Conservation (phyloP, 2,797 vertebrate genomes). For the Knipowitschia caucasica region DNA sequence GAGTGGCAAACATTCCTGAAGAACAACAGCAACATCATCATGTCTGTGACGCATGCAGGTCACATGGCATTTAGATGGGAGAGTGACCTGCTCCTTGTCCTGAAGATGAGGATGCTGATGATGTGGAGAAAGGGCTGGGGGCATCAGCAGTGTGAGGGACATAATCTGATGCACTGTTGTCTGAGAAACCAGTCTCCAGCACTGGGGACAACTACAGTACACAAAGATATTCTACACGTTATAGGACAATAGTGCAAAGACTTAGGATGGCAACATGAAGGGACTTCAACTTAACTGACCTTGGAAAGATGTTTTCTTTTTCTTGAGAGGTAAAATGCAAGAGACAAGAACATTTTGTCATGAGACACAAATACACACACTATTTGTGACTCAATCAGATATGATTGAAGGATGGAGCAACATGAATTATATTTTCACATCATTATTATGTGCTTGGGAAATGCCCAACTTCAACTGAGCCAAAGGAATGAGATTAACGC, state of each 20-base stretch:
- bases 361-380: background rate
- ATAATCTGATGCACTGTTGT: constrained; percentile 64
- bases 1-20: constrained; percentile 45
- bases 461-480: no score
- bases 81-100: constrained; percentile 31
- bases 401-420: no score
- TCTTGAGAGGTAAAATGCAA: constrained; percentile 35
- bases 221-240: background rate
- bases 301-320: constrained; percentile 53
- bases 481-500: no score
- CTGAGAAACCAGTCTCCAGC: constrained; percentile 68
- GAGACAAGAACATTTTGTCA: background rate
- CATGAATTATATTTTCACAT: no score
- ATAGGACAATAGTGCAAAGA: background rate
- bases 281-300: constrained; percentile 61
- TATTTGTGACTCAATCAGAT: no score
- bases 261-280: no score
- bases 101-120: constrained; percentile 44
- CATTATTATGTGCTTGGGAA: no score
- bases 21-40: constrained; percentile 5
- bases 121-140: constrained; percentile 53
- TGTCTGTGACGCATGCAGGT: background rate
- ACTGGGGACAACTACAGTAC: constrained; percentile 78
- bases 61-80: background rate
- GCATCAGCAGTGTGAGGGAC: constrained; percentile 40